A percentile compares a stretch with the other conserved stretches of the same genome.
phyloP scores from a whole-genome alignment of 2,888 invertebrate genomes.

The Lepidocyrtoides sp. region DNA sequence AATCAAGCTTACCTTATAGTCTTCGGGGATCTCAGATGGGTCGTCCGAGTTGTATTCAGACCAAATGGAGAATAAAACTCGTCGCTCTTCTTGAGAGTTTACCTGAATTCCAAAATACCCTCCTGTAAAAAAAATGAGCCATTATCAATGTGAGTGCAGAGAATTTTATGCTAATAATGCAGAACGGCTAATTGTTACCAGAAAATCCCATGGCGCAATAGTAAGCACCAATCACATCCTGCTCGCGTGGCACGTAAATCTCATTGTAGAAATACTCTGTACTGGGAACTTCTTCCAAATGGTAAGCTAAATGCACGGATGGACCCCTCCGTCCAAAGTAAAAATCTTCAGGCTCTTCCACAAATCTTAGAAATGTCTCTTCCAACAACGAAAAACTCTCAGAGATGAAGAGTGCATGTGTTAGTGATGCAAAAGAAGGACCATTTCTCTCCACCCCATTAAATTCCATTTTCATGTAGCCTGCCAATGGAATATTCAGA shows the following conservation, averaged over 20 bases:
- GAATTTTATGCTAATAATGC: no score
- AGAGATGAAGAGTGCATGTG: constrained; percentile 68
- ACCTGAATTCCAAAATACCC: constrained; percentile 85
- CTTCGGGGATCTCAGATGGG: constrained; percentile 81
- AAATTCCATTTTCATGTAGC: constrained; percentile 82
- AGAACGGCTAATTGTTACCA: no score
- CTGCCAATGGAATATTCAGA: constrained; percentile 63
- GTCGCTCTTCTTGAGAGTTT: constrained; percentile 77
- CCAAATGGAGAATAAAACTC: constrained; percentile 84
- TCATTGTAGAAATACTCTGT: constrained; percentile 84
- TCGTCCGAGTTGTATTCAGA: constrained; percentile 80
- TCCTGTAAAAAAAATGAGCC: constrained; percentile 68
- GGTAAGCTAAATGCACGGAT: constrained; percentile 81
- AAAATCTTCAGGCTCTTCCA: constrained; percentile 73
- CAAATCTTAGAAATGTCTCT: constrained; percentile 52
- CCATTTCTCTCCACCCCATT: constrained; percentile 77
- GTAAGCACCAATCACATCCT: constrained; percentile 82
- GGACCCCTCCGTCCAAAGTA: constrained; percentile 84
- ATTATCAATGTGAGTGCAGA: no score
- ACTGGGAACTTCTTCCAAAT: background rate
- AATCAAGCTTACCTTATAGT: constrained; percentile 79
- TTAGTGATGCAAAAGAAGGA: constrained; percentile 72
- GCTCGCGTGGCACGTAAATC: constrained; percentile 78
- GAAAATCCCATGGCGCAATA: constrained; percentile 80
- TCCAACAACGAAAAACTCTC: constrained; percentile 53